Base-by-base conservation (phyloP, 2,888 invertebrate species). In the Pemphredon lugubris region DNA sequence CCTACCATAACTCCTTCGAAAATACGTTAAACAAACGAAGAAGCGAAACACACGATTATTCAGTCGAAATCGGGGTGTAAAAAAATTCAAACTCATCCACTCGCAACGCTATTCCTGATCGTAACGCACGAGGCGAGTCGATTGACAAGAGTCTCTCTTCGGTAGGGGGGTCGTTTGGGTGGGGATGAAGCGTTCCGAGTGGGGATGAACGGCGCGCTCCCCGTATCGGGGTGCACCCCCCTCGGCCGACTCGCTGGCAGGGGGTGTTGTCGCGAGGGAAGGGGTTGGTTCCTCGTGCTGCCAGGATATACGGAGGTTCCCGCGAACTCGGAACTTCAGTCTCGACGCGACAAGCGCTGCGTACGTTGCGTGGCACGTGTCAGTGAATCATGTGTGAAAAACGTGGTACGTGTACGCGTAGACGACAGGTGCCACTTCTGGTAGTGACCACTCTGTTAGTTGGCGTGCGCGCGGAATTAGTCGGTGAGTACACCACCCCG, bases 301-400 rank as follows among this genome's bases (percentile, higher is more conserved):
- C 55, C 67, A 67, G 81, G 81, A 85, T 87, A 86, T 86, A 87
- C 83, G 82, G 79, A 72, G 81, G 79, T 78, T 75, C 81, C 79
- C 82, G 77, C 78, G 76, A 81, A 83, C 81, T 80, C 76, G 82
- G 79, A 81, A 86, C 77, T 85, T 86, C 87, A 89, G 89, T 89
- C 86, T 85, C 79, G 79, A 86, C 87, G 89, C 88, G 88, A 84
- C 87, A 86, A 86, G 87, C 89, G 89, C 83, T 80, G 82, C 83
- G 77, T 69, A 72, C 75, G 75, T 54, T 53, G 61, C 65, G 63
- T 20, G 32, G 47, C 14, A 30, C 50, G 54, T 18, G 69, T 44
- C 37, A 44, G 75, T 51, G 64, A 61, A 64, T 64, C 66, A 79
- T 80, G 83, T 75, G 77, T 65, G 75, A 77, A 53, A 74, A 78